phyloP scores from a whole-genome alignment of 2,113 vertebrate species.

The Rhadina sibilatrix region DNA sequence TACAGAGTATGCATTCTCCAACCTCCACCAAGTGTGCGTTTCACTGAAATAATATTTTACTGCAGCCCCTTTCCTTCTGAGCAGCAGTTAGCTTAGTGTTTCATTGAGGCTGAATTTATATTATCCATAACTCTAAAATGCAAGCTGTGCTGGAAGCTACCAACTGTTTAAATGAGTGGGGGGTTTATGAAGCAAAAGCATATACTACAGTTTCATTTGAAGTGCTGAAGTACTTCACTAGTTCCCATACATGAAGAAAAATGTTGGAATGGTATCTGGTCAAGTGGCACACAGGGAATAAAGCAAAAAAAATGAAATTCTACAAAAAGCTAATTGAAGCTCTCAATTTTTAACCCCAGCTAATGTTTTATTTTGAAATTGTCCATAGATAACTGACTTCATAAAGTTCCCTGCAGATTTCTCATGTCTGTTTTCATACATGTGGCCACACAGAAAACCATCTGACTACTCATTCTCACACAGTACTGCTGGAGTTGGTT shows the following conservation, averaged over 20 bases:
- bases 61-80: background rate
- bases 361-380: background rate
- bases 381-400: background rate
- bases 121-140: background rate
- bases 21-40: background rate
- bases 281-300: background rate
- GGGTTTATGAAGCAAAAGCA: background rate
- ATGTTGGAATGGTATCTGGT: background rate
- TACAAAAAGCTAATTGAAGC: background rate
- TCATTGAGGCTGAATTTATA: constrained; percentile 1
- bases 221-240: background rate
- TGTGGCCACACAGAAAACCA: background rate
- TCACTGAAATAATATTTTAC: background rate
- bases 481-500: background rate
- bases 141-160: background rate
- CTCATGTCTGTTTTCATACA: background rate
- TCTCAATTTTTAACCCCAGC: background rate
- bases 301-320: background rate
- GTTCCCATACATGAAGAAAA: background rate
- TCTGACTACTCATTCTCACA: background rate
- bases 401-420: background rate
- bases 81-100: background rate
- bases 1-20: background rate
- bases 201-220: background rate
- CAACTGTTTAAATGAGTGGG: background rate